A percentile compares a stretch with the other conserved stretches of the same genome.
phyloP scores from a whole-genome alignment of 2,797 vertebrate genomes.

The Pseudotriccus pelzelni region DNA sequence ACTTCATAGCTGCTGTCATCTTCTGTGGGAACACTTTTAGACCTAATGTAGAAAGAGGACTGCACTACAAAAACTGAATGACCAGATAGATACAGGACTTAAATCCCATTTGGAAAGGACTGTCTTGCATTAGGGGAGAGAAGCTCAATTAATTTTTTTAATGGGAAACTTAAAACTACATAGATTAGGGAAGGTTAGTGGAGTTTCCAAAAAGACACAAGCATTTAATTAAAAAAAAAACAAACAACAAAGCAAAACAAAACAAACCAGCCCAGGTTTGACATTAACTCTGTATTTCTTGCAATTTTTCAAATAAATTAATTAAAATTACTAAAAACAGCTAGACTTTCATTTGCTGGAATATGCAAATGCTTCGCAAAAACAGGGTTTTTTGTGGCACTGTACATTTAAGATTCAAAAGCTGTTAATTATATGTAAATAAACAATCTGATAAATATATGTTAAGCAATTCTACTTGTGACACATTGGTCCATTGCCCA shows the following conservation, averaged over 20 bases:
- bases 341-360: not conserved
- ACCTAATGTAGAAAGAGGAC: not conserved
- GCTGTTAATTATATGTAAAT: not conserved
- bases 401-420: not conserved
- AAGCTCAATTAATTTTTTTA: not conserved
- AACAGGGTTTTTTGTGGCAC: not conserved
- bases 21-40: not conserved
- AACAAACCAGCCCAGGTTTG: not conserved
- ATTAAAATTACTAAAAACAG: not conserved
- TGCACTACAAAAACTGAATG: not conserved
- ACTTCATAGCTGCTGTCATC: not conserved
- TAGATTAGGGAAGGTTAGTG: not conserved
- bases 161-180: not conserved
- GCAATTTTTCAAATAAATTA: not conserved
- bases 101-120: not conserved
- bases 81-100: not conserved
- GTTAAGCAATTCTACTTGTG: not conserved
- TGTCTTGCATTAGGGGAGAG: not conserved
- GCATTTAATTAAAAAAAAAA: not conserved
- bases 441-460: not conserved
- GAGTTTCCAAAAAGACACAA: not conserved
- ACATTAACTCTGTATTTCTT: not conserved
- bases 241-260: no score
- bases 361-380: not conserved
- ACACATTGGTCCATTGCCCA: not conserved